Evolutionary conservation across 2,888 invertebrate species (phyloP).

Genomic region (Thereva unica): DNA sequence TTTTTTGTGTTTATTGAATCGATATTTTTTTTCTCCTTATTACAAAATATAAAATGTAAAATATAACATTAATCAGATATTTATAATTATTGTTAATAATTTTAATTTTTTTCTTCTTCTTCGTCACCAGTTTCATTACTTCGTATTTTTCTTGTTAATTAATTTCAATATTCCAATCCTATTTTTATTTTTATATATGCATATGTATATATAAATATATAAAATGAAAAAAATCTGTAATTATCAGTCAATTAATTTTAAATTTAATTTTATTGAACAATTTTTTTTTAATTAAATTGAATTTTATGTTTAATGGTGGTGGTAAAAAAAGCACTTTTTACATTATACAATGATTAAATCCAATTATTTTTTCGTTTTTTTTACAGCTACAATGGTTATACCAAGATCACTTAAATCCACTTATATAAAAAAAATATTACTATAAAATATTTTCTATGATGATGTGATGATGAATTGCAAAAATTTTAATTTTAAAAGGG

Average conservation of each 20-base stretch:
- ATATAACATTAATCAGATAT: conserved; percentile 30
- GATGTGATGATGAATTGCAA: too few relatives aligned
- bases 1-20: conserved; percentile 18
- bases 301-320: too few relatives aligned
- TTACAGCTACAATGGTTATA: conserved; percentile 27
- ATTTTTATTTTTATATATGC: conserved; percentile 9
- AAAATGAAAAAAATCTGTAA: conserved; percentile 17
- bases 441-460: too few relatives aligned
- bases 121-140: conserved; percentile 31
- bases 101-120: conserved; percentile 19
- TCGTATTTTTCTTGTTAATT: conserved; percentile 5
- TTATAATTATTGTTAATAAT: conserved; percentile 15
- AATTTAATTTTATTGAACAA: too few relatives aligned
- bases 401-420: conserved; percentile 16
- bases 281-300: too few relatives aligned
- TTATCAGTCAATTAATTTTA: too few relatives aligned
- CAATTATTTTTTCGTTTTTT: conserved; percentile 13
- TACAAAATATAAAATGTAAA: conserved; percentile 23
- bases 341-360: too few relatives aligned
- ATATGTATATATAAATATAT: conserved; percentile 13
- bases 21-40: conserved; percentile 18
- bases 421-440: neutral
- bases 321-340: too few relatives aligned
- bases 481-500: too few relatives aligned
- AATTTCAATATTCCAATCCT: conserved; percentile 8